These are phyloP conservation scores for Batillaria attramentaria DNA, from an alignment of 1,140 invertebrate species.

Conservation along the genomic window DNA sequence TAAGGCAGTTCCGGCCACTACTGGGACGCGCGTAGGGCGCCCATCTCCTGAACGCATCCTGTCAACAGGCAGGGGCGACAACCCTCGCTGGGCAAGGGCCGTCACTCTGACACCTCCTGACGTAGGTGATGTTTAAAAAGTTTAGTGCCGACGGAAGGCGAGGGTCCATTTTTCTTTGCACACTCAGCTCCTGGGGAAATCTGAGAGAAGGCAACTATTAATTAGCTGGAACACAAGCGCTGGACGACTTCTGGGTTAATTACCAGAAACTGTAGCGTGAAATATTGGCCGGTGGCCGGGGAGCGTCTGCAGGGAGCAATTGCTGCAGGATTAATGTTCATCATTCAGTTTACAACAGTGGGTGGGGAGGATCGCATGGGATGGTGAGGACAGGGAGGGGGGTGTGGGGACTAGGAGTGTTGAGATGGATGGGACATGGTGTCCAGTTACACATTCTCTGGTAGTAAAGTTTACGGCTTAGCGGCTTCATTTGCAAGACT, in stretches of 20 bases:
- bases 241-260: slow-evolving; percentile 26
- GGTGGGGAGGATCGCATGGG: too few relatives aligned
- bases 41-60: slow-evolving; percentile 6
- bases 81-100: slow-evolving; percentile 22
- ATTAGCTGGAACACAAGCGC: slow-evolving; percentile 27
- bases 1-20: slow-evolving; percentile 32
- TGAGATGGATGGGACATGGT: too few relatives aligned
- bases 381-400: too few relatives aligned
- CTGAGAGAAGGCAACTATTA: slow-evolving; percentile 11
- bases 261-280: slow-evolving; percentile 21
- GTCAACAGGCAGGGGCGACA: slow-evolving; percentile 3
- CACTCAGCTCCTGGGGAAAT: not conserved
- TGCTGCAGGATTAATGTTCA: slow-evolving; percentile 10
- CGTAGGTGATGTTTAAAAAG: too few relatives aligned
- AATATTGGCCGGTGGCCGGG: slow-evolving; percentile 5
- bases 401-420: too few relatives aligned
- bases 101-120: slow-evolving; percentile 25
- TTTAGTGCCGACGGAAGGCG: slow-evolving; percentile 21
- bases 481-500: too few relatives aligned
- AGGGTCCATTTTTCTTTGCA: not conserved
- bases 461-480: too few relatives aligned
- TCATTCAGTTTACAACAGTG: slow-evolving; percentile 26
- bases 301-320: slow-evolving; percentile 11
- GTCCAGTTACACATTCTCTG: too few relatives aligned
- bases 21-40: not conserved